Percentiles rank a stretch among this genome's conserved stretches.
Conservation (phyloP, 2,113 vertebrate species). For the Ploceus nigricollis region DNA sequence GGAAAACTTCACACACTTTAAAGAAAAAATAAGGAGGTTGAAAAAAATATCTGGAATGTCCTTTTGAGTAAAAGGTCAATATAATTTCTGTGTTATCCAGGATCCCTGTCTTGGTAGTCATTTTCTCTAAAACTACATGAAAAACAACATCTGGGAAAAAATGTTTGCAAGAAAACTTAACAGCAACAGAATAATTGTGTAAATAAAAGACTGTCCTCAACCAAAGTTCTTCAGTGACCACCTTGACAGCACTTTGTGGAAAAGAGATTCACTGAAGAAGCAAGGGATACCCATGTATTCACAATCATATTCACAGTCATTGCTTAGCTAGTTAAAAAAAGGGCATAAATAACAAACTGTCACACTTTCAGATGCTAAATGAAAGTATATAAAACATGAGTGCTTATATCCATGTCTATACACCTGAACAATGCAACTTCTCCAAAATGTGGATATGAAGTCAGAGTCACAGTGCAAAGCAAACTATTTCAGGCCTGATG, state of each 20-base stretch:
- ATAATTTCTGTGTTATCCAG: neutral
- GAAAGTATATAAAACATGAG: neutral
- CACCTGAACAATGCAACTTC: neutral
- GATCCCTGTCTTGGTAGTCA: neutral
- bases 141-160: neutral
- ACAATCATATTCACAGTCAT: neutral
- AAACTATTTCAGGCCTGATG: neutral
- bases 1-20: neutral
- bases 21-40: neutral
- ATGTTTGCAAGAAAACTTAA: neutral
- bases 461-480: neutral
- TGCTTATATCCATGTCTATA: neutral
- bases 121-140: neutral
- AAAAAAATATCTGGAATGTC: neutral
- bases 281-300: neutral
- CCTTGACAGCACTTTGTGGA: neutral
- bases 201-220: neutral
- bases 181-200: neutral
- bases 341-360: neutral
- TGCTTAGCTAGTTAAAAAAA: neutral
- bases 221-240: neutral
- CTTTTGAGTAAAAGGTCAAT: neutral
- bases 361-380: neutral
- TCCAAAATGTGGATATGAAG: neutral
- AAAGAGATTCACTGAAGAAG: neutral